phyloP scores from a whole-genome alignment of 1,140 invertebrate species.

The Bicyclus anynana region DNA sequence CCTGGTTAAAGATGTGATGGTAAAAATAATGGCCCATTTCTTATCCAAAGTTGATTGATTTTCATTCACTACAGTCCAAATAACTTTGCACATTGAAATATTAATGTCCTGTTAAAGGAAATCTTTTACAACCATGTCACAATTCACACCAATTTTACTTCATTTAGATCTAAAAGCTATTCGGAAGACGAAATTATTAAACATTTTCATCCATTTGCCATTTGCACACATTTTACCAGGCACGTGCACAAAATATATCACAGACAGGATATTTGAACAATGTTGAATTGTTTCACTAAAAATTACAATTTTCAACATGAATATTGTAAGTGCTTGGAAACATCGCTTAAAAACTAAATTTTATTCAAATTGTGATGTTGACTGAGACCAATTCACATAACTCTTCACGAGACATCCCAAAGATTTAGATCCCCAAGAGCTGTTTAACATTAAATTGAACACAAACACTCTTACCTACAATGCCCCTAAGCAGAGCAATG shows the following conservation, averaged over 20 bases:
- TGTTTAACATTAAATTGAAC: constrained; percentile 39
- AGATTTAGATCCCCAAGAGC: constrained; percentile 57
- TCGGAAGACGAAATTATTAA: constrained; percentile 38
- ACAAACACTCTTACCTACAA: constrained; percentile 49
- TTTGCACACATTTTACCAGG: constrained; percentile 23
- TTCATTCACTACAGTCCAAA: constrained; percentile 14
- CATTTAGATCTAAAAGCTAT: constrained; percentile 22
- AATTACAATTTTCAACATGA: neutral
- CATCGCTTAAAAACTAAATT: neutral
- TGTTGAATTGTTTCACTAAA: neutral
- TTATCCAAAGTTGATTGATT: constrained; percentile 7
- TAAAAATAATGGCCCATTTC: constrained; percentile 4
- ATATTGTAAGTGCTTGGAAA: no score
- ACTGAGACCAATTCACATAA: constrained; percentile 44
- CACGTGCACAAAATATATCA: constrained; percentile 34
- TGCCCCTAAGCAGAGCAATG: constrained; percentile 54
- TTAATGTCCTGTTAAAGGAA: constrained; percentile 23
- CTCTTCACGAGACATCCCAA: constrained; percentile 73
- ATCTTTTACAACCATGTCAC: constrained; percentile 11
- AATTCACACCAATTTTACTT: constrained; percentile 10
- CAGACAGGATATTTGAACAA: constrained; percentile 36
- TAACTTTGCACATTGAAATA: constrained; percentile 34
- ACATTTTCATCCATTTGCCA: constrained; percentile 2
- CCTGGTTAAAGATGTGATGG: constrained; percentile 27
- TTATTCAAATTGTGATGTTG: neutral